Evolutionary conservation across 2,797 vertebrate species (phyloP).

Genomic region (Alcedo atthis): DNA sequence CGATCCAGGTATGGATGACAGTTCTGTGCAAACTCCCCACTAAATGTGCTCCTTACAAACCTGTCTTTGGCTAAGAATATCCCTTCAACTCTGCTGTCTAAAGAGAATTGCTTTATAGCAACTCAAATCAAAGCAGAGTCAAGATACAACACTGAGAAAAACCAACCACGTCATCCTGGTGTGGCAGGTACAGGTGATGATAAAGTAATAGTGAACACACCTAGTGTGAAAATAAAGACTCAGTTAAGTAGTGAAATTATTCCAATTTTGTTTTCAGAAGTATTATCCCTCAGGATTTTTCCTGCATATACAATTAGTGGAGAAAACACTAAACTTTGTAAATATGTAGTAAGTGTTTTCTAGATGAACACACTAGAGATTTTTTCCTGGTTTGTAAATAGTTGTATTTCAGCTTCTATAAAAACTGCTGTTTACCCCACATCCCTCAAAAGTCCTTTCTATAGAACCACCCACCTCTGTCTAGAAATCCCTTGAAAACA

Average conservation of each 20-base stretch:
- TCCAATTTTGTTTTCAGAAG: background rate
- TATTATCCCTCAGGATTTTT: background rate
- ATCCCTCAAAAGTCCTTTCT: background rate
- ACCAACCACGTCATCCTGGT: background rate
- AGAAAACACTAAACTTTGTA: background rate
- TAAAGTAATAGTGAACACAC: background rate
- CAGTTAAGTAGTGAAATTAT: too few species aligned
- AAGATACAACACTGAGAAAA: background rate
- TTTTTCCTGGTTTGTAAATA: background rate
- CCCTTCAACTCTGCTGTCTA: background rate
- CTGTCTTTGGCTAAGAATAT: accelerated
- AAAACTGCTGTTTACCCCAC: background rate
- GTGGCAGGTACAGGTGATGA: background rate
- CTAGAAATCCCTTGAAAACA: background rate
- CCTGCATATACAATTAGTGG: background rate
- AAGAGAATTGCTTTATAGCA: background rate
- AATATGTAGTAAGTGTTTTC: background rate
- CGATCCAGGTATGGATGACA: constrained; percentile 85
- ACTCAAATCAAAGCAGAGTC: background rate
- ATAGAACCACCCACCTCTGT: accelerated
- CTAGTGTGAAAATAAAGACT: too few species aligned
- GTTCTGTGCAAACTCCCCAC: background rate
- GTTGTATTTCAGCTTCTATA: background rate
- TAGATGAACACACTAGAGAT: background rate
- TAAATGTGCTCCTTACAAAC: background rate